Evolutionary conservation across 37 sponge, comb jelly and placozoan species (phyloP).

Genomic region (Aplysina aerophoba): DNA sequence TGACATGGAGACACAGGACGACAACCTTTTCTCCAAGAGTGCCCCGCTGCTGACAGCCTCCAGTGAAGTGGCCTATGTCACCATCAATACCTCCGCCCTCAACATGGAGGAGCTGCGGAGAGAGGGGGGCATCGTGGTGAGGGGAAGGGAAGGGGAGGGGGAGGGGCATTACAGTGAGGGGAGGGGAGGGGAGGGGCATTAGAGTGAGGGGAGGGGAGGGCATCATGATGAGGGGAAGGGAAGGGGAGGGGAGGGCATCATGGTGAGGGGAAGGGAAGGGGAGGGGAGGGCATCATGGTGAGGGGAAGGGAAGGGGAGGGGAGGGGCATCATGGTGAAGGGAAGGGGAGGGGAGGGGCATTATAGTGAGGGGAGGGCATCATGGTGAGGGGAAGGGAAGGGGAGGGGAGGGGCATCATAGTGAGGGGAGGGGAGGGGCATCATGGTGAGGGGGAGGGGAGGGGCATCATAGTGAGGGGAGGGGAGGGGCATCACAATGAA

Average conservation of each 20-base stretch:
- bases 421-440: neutral
- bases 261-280: neutral
- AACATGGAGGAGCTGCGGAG: slow-evolving; percentile 96
- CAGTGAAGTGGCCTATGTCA: slow-evolving; percentile 92
- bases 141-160: neutral
- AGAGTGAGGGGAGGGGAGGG: too few species aligned
- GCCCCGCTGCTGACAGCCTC: slow-evolving; percentile 94
- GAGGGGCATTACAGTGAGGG: neutral
- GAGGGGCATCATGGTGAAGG: too few species aligned
- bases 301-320: too few species aligned
- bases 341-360: neutral
- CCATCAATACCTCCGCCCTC: slow-evolving; percentile 92
- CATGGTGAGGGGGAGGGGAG: neutral
- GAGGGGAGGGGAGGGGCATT: too few species aligned
- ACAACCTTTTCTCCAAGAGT: slow-evolving; percentile 88
- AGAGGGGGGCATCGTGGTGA: slow-evolving; percentile 86
- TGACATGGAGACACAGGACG: slow-evolving; percentile 85
- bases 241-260: neutral
- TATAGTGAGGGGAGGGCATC: neutral
- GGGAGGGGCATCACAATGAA: too few species aligned
- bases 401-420: neutral
- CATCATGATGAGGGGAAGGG: too few species aligned
- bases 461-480: neutral
- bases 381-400: neutral
- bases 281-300: neutral